phyloP scores from a whole-genome alignment of 2,113 vertebrate genomes.

The Thunnus maccoyii region DNA sequence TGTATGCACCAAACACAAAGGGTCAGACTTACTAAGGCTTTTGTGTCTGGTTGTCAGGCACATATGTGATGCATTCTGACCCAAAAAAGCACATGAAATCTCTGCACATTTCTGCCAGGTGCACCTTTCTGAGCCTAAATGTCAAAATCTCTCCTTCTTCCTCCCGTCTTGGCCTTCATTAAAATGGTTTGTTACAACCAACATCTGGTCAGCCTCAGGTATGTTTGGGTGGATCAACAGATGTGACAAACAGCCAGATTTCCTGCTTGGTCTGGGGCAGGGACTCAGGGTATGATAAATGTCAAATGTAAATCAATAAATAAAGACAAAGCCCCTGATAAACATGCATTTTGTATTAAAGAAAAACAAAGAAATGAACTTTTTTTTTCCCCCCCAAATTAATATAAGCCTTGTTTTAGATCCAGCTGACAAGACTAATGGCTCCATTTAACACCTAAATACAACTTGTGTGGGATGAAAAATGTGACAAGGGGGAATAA shows the following conservation, averaged over 20 bases:
- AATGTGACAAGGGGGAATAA: conserved; percentile 41
- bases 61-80: no score
- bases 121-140: no score
- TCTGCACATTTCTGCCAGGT: no score
- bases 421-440: conserved; percentile 38
- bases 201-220: no score
- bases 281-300: neutral
- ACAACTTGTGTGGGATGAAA: conserved; percentile 34
- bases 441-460: conserved; percentile 42
- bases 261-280: neutral
- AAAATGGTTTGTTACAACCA: no score
- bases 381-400: no score
- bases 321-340: neutral
- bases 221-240: neutral
- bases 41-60: no score
- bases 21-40: no score
- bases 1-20: no score
- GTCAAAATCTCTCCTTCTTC: no score
- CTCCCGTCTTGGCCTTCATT: no score
- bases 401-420: neutral
- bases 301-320: neutral
- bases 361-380: neutral
- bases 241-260: neutral
- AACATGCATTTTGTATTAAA: neutral
- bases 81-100: no score